phyloP scores from a whole-genome alignment of 2,888 invertebrate species.

The Listrodromus nycthemerus region DNA sequence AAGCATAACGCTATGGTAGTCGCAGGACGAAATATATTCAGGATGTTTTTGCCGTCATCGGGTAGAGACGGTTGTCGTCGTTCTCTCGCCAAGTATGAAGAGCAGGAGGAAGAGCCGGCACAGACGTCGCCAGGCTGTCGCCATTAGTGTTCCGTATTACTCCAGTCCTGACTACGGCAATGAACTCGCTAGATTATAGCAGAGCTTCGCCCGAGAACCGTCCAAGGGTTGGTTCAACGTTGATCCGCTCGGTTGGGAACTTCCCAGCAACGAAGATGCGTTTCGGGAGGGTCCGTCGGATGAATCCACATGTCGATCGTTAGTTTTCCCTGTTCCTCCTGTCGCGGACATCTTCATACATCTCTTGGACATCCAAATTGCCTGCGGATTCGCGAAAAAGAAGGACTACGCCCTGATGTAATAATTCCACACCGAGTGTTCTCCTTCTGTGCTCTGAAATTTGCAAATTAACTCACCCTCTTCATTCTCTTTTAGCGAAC shows the following conservation, averaged over 20 bases:
- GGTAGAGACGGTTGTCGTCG: slow-evolving; percentile 41
- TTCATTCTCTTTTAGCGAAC: slow-evolving; percentile 73
- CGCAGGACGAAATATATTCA: slow-evolving; percentile 46
- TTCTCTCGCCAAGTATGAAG: slow-evolving; percentile 29
- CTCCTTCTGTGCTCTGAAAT: slow-evolving; percentile 61
- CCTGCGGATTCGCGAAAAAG: not conserved
- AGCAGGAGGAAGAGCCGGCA: slow-evolving; percentile 2
- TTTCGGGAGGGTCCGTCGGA: not conserved
- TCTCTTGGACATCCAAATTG: not conserved
- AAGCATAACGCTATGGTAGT: slow-evolving; percentile 6
- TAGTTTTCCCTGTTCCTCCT: not conserved
- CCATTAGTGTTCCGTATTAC: slow-evolving; percentile 52
- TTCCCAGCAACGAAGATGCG: not conserved
- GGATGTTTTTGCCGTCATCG: slow-evolving; percentile 52
- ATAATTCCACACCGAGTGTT: slow-evolving; percentile 2
- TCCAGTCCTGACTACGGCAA: slow-evolving; percentile 36
- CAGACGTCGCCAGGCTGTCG: slow-evolving; percentile 60
- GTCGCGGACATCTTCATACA: not conserved
- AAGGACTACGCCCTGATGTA: not conserved
- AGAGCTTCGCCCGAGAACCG: slow-evolving; percentile 38
- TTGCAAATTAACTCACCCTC: slow-evolving; percentile 75
- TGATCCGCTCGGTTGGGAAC: slow-evolving; percentile 9
- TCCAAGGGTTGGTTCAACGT: slow-evolving; percentile 17
- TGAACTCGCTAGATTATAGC: slow-evolving; percentile 38
- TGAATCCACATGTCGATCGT: slow-evolving; percentile 5